Percentiles rank a stretch among this genome's conserved stretches.
These are phyloP conservation scores for Ligdia adustata DNA, from an alignment of 2,888 invertebrate genomes.

Conservation along the genomic window DNA sequence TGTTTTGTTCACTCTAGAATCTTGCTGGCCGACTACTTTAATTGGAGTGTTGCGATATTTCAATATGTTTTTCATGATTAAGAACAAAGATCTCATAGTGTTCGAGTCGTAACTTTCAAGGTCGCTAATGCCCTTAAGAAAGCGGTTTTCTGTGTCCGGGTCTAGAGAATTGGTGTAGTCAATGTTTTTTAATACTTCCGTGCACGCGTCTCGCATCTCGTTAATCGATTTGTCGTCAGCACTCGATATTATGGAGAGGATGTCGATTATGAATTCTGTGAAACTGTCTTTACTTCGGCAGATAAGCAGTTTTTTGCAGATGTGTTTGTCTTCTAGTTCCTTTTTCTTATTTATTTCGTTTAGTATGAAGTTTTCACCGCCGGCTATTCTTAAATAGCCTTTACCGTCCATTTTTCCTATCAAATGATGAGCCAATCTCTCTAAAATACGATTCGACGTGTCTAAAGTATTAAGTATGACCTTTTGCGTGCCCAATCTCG, in stretches of 20 bases:
- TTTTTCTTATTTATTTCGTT: conserved; percentile 45
- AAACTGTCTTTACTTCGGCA: conserved; percentile 46
- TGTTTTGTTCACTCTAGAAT: conserved; percentile 38
- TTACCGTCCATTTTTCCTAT: conserved; percentile 37
- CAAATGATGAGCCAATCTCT: conserved; percentile 46
- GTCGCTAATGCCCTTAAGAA: conserved; percentile 22
- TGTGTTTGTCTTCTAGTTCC: conserved; percentile 40
- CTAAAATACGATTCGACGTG: conserved; percentile 50
- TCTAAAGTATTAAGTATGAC: conserved; percentile 58
- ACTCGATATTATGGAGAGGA: conserved; percentile 38
- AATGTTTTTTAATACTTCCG: conserved; percentile 44
- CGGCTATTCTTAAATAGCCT: conserved; percentile 26
- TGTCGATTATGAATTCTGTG: conserved; percentile 40
- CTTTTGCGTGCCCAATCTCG: conserved; percentile 52
- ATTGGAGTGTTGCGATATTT: conserved; percentile 43
- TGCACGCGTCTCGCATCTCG: conserved; percentile 41
- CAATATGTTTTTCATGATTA: conserved; percentile 41
- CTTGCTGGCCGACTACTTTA: conserved; percentile 8
- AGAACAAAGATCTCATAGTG: conserved; percentile 27
- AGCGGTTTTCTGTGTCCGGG: conserved; percentile 24
- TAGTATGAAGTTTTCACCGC: conserved; percentile 28
- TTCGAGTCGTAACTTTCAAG: conserved; percentile 26
- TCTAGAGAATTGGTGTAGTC: conserved; percentile 36
- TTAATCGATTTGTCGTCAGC: conserved; percentile 42
- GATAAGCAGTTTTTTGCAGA: conserved; percentile 49